phyloP scores from a whole-genome alignment of 2,888 invertebrate genomes.

The Drosophila cracens region DNA sequence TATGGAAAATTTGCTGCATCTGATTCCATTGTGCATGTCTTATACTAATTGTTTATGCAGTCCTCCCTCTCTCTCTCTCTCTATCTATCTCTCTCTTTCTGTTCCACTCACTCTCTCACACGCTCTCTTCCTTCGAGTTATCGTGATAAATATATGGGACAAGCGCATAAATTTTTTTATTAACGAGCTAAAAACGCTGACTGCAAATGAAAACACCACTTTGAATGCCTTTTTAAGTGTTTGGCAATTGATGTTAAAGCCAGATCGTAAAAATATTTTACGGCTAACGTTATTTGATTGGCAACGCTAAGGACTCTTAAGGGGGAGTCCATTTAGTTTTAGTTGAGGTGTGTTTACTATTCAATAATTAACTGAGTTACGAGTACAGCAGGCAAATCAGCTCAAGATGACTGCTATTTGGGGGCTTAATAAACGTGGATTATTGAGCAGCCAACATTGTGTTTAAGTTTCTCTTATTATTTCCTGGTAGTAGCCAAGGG shows the following conservation, averaged over 20 bases:
- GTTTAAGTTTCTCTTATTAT: not conserved
- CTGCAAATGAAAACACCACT: slow-evolving; percentile 25
- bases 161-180: slow-evolving; percentile 70
- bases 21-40: slow-evolving; percentile 50
- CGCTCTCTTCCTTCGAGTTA: slow-evolving; percentile 4
- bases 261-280: slow-evolving; percentile 59
- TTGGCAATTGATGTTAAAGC: slow-evolving; percentile 50
- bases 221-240: slow-evolving; percentile 57
- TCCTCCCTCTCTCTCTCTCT: slow-evolving; percentile 1
- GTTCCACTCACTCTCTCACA: not conserved
- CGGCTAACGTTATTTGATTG: slow-evolving; percentile 47
- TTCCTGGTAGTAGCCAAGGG: not conserved
- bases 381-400: not conserved
- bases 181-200: slow-evolving; percentile 56
- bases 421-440: not conserved
- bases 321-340: slow-evolving; percentile 32
- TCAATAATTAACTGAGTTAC: slow-evolving; percentile 37
- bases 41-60: slow-evolving; percentile 61
- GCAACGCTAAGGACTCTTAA: slow-evolving; percentile 11
- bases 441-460: not conserved
- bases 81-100: not conserved
- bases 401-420: not conserved
- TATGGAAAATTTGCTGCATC: slow-evolving; percentile 37
- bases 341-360: slow-evolving; percentile 53
- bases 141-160: slow-evolving; percentile 74